Percentiles rank a stretch among this genome's conserved stretches.
These are phyloP conservation scores for Mayetiola destructor DNA, from an alignment of 2,888 invertebrate species.

Conservation along the genomic window DNA sequence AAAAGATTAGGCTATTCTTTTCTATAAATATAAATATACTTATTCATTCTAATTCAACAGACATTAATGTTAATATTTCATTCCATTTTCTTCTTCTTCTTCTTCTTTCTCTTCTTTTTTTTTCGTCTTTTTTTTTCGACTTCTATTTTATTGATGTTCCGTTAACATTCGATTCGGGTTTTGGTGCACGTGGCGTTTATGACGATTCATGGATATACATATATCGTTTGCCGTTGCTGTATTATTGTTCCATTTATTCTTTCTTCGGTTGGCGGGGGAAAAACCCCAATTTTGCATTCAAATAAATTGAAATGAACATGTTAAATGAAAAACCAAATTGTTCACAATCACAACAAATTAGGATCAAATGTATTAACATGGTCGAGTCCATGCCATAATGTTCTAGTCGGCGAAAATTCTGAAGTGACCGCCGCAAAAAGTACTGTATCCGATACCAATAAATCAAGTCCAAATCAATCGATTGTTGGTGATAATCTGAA, in stretches of 20 bases:
- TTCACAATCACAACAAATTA: neutral
- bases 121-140: neutral
- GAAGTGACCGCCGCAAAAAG: constrained; percentile 55
- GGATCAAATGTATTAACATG: constrained; percentile 8
- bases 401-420: constrained; percentile 64
- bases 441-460: constrained; percentile 53
- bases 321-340: no score
- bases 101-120: neutral
- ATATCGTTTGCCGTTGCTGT: neutral
- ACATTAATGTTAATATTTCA: constrained; percentile 8
- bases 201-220: neutral
- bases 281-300: no score
- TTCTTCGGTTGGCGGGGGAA: neutral
- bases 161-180: neutral
- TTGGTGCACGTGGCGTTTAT: constrained; percentile 9
- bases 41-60: constrained; percentile 7
- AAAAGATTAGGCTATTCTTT: constrained; percentile 7
- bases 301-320: neutral
- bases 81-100: neutral
- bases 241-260: neutral
- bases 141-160: no score
- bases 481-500: no score
- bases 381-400: constrained; percentile 55
- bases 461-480: constrained; percentile 50
- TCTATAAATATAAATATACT: constrained; percentile 5